Base-by-base conservation (phyloP, 1,140 invertebrate genomes). In the Acromyrmex echinatior region DNA sequence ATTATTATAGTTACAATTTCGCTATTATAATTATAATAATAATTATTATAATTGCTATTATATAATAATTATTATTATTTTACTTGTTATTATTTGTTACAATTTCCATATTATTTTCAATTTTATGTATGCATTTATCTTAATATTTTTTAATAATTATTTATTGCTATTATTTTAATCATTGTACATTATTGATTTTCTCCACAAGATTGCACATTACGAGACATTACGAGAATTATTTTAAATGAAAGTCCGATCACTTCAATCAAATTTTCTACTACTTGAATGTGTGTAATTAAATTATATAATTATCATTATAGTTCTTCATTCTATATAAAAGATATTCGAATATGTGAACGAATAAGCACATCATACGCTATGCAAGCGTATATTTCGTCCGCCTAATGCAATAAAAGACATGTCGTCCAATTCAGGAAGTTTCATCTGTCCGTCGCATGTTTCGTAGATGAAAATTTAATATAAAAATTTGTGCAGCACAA, bases 401-500 rank as follows among this genome's bases (percentile, higher is more conserved):
- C 9, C 70, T 84, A 62, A 84, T 51, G 68, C 45, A 84, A 84
- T 84, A 76, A 84, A 84, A 25, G 70, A 84, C 70, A 84, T 68
- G 31, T 81, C 65, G 49, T 53, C 65, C 31, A 81, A 71, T 76
- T 76, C 56, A 74, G 56, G 2, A 76, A 84, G 70, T 84, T 65
- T 84, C 39, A 84, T 76, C 56, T 39, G 66, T 71, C 79, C 39
- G 70, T 74, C 31, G 35, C 35, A 39, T 76, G 28, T 7, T 21
- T 7, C 7, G 56, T 62, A 60, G 70, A 76, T 84, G 70, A 84
- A 84, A 84, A 84, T 84, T 84, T 84, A 84, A 84, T 84, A 84
- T 84, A 84, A 84, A 76, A 84, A 84, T 84, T 84, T 84, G 68
- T 74, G 70, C 56, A 60, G 56, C 70, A 84, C 70, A 76, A 84